phyloP scores from a whole-genome alignment of 2,113 vertebrate species.

The Mobula hypostoma region DNA sequence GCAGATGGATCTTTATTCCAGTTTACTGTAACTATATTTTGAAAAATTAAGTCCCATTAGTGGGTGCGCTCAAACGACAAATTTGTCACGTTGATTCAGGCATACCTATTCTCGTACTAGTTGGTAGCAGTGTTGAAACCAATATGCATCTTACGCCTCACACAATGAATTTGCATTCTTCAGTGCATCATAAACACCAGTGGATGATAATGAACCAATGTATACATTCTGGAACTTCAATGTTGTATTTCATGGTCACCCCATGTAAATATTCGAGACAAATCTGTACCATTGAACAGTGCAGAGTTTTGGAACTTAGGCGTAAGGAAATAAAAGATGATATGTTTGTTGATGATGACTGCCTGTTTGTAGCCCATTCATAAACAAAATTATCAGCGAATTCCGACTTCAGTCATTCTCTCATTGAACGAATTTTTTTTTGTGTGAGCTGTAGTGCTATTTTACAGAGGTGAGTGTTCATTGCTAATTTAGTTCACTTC shows the following conservation, averaged over 20 bases:
- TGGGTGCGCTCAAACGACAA: too few relatives aligned
- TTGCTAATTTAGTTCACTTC: neutral
- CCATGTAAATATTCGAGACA: neutral
- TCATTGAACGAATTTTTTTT: neutral
- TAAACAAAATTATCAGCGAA: neutral
- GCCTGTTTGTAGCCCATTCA: neutral
- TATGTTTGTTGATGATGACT: neutral
- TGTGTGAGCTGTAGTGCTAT: neutral
- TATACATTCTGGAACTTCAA: neutral
- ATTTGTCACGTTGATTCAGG: neutral
- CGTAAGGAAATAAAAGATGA: neutral
- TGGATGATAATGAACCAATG: neutral
- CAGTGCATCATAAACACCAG: neutral
- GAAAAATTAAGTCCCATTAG: neutral
- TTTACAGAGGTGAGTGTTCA: neutral
- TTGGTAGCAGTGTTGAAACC: neutral
- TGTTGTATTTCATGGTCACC: neutral
- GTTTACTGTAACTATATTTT: neutral
- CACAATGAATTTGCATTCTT: neutral
- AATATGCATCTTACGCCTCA: neutral
- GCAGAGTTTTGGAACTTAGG: neutral
- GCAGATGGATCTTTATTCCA: neutral
- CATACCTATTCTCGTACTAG: neutral
- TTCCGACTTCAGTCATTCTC: neutral
- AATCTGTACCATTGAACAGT: neutral